Evolutionary conservation across 37 sponge, comb jelly and placozoan genomes (phyloP).

Genomic region (Amphimedon queenslandica): DNA sequence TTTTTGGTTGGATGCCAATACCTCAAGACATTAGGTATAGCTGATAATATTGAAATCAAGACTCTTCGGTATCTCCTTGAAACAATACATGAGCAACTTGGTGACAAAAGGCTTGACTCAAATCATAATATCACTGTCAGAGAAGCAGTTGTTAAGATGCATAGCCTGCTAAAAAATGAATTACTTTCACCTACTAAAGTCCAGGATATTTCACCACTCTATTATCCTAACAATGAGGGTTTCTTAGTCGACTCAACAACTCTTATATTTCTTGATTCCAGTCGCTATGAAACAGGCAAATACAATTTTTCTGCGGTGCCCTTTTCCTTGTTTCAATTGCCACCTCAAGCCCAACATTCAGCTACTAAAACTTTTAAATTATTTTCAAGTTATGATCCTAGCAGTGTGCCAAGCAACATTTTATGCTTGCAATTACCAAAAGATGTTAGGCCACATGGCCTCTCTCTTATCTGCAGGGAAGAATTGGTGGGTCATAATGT

Average conservation of each 20-base stretch:
- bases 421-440: slow-evolving; percentile 18
- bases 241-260: no score
- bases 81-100: not conserved
- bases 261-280: not conserved
- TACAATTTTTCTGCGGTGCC: not conserved
- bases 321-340: not conserved
- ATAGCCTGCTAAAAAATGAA: not conserved
- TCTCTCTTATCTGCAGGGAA: no score
- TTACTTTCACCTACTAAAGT: not conserved
- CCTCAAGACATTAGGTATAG: no score
- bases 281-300: not conserved
- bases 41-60: not conserved
- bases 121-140: slow-evolving; percentile 24
- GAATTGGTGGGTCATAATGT: not conserved
- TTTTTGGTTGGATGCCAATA: no score
- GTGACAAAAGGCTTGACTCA: not conserved
- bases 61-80: slow-evolving; percentile 27
- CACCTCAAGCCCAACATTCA: not conserved
- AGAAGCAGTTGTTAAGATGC: not conserved
- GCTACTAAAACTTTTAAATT: not conserved
- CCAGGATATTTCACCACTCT: no score
- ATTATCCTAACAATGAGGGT: no score
- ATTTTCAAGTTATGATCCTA: no score
- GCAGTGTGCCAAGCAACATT: not conserved
- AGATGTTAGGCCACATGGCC: no score